phyloP scores from a whole-genome alignment of 1,140 invertebrate genomes.

The Cyclina sinensis region DNA sequence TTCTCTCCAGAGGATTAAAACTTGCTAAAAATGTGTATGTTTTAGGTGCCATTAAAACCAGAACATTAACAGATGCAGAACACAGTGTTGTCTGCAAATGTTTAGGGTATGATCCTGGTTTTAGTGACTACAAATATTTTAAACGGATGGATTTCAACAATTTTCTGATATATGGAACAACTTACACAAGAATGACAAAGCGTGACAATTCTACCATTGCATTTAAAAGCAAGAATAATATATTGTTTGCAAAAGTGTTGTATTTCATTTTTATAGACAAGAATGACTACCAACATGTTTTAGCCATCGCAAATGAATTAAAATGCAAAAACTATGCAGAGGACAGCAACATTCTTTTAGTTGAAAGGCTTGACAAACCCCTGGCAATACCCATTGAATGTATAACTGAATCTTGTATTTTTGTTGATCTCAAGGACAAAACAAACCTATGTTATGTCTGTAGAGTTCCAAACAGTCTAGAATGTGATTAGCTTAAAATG shows the following conservation, averaged over 20 bases:
- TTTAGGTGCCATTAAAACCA: constrained; percentile 35
- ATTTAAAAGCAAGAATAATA: not conserved
- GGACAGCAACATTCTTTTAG: constrained; percentile 23
- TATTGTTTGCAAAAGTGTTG: not conserved
- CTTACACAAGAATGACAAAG: constrained; percentile 63
- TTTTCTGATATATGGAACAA: constrained; percentile 31
- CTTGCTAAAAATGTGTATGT: constrained; percentile 54
- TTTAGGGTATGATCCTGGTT: constrained; percentile 13
- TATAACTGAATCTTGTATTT: constrained; percentile 47
- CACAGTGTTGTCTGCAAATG: not conserved
- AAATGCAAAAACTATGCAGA: constrained; percentile 14
- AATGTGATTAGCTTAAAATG: constrained; percentile 64
- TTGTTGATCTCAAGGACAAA: not conserved
- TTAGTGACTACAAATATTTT: constrained; percentile 32
- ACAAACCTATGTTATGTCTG: constrained; percentile 37
- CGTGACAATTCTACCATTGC: constrained; percentile 46
- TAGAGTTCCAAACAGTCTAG: constrained; percentile 61
- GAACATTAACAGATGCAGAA: constrained; percentile 41
- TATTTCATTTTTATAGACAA: constrained; percentile 9
- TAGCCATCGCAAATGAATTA: constrained; percentile 33
- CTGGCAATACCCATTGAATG: not conserved
- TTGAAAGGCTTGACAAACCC: not conserved
- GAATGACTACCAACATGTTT: not conserved
- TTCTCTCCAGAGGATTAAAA: constrained; percentile 27
- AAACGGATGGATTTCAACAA: constrained; percentile 24